Conservation (phyloP, 2,888 invertebrate genomes). For the Smittia sp. region DNA sequence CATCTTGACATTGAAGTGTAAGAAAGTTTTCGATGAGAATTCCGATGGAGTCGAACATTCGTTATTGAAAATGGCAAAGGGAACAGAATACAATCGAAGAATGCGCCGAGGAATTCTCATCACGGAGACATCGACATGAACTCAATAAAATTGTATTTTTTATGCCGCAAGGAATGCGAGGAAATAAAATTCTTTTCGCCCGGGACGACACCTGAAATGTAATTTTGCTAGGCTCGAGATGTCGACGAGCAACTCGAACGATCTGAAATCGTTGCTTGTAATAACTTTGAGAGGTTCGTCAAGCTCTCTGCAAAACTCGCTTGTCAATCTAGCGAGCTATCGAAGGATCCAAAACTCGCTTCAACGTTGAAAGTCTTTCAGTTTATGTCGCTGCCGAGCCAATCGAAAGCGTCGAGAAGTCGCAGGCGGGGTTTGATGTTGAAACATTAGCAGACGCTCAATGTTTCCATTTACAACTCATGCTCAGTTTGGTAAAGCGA, state of each 20-base stretch:
- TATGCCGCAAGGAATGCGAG: background rate
- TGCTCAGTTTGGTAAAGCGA: background rate
- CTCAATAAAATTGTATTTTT: background rate
- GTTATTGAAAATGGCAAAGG: background rate
- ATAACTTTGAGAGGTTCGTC: no score
- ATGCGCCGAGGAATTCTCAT: background rate
- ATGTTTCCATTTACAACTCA: slow-evolving; percentile 20
- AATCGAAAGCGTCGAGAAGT: background rate
- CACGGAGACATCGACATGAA: background rate
- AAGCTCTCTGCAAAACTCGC: no score
- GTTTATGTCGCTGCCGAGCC: background rate
- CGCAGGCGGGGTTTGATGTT: slow-evolving; percentile 19
- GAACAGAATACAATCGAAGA: background rate
- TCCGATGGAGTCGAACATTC: background rate
- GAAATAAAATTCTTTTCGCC: background rate
- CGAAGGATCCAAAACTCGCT: background rate
- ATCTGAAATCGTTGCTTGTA: no score
- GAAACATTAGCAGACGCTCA: slow-evolving; percentile 14
- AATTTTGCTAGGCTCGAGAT: no score
- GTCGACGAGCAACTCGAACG: no score
- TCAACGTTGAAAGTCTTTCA: slow-evolving; percentile 8
- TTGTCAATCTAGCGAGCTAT: no score
- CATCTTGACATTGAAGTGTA: background rate
- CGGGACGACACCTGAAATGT: background rate
- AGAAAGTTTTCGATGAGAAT: background rate